Evolutionary conservation across 2,113 vertebrate genomes (phyloP), one percentile per base, ranked within the genome.

Genomic region (Brachyistius frenatus): DNA sequence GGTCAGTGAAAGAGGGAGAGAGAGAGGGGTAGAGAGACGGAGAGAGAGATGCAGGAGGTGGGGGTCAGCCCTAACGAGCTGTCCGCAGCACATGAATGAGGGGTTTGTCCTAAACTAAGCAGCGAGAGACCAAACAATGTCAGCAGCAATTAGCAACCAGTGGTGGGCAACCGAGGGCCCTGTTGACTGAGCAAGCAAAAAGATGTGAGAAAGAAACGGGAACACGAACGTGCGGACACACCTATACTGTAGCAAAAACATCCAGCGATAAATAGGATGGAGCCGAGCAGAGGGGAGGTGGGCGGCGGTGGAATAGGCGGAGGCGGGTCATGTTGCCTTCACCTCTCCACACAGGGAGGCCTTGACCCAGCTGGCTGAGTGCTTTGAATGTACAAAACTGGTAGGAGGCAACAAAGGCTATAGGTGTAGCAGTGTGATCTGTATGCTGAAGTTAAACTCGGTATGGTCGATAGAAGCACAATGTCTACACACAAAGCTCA

Each of bases 71-170:
- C 96, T 99, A 99, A 99, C 95, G 93, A 97, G 97, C 95, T 93
- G 92, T 95, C 91, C 92, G 91, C 89, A 66, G 79, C 61, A 91
- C 93, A 95, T 98, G 97, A 99, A 99, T 97, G 97, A 96, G 94
- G 94, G 96, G 94, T 96, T 97, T 99, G 97, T 99, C 95, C 96
- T 93, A 93, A 95, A 95, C 95, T 87, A 93, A 72, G 91, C 95
- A 95, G 94, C 92, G 89, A 88, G 85, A 94, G 94, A 95, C 94
- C 84, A 92, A 95, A 96, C 95, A 94, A 96, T 96, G 97, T 96
- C 96, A 96, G 92, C 95, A 94, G 96, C 96, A 96, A 98, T 96
- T 96, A 96, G 84, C 76, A 93, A 91, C 84, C 86, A 89, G 92
- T 93, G 79, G 84, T 55, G 92, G 94, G 88, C 94, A 90, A 68